phyloP scores from a whole-genome alignment of 2,888 invertebrate genomes.

The Dasypolia templi region DNA sequence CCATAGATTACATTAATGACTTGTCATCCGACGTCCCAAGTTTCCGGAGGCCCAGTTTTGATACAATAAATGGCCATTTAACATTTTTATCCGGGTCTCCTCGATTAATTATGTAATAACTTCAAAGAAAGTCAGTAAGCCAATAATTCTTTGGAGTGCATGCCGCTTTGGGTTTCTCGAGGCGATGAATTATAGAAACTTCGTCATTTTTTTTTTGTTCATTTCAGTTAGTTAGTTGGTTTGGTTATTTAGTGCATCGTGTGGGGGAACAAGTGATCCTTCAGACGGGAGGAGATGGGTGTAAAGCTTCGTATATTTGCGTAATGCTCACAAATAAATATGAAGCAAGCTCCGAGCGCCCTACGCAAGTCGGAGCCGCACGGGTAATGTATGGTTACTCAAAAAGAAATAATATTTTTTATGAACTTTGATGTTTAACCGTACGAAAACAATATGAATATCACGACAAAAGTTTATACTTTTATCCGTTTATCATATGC shows the following conservation, averaged over 20 bases:
- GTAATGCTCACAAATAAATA: constrained; percentile 61
- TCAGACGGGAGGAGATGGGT: constrained; percentile 44
- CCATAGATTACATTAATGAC: constrained; percentile 61
- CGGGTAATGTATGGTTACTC: constrained; percentile 46
- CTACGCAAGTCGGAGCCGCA: constrained; percentile 15
- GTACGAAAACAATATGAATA: constrained; percentile 14
- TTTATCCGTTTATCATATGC: constrained; percentile 1
- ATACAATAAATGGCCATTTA: constrained; percentile 58
- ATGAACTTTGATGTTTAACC: constrained; percentile 32
- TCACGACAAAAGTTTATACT: background rate
- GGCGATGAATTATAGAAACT: constrained; percentile 60
- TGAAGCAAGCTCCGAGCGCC: constrained; percentile 42
- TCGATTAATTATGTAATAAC: constrained; percentile 70
- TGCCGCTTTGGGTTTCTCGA: constrained; percentile 33
- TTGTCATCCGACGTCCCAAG: constrained; percentile 54
- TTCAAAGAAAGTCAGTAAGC: constrained; percentile 68
- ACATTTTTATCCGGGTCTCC: constrained; percentile 47
- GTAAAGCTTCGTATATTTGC: constrained; percentile 49
- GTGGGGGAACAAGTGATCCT: constrained; percentile 63
- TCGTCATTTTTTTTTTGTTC: constrained; percentile 41
- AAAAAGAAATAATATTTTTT: constrained; percentile 38
- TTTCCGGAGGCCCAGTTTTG: constrained; percentile 45
- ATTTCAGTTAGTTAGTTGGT: too few relatives aligned
- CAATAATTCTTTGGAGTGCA: constrained; percentile 67
- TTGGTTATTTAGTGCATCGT: constrained; percentile 55